Conservation (phyloP, 2,113 vertebrate species). For the Procapra przewalskii region DNA sequence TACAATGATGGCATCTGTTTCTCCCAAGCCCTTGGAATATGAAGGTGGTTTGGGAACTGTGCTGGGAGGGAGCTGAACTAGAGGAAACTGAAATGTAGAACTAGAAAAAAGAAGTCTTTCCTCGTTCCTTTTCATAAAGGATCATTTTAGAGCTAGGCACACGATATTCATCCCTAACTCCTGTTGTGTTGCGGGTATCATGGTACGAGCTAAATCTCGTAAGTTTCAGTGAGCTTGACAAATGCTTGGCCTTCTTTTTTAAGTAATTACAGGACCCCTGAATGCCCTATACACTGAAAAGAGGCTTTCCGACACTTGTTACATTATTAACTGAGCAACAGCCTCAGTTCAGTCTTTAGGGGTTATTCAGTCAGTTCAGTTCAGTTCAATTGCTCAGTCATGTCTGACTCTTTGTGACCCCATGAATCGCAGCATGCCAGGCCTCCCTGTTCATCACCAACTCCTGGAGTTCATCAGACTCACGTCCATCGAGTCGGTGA, state of each 20-base stretch:
- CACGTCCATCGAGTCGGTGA: too few relatives aligned
- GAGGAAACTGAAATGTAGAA: background rate
- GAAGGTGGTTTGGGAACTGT: background rate
- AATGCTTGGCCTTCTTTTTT: background rate
- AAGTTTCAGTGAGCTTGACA: background rate
- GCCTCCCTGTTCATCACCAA: too few relatives aligned
- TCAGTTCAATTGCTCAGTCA: too few relatives aligned
- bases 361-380: background rate
- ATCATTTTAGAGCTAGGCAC: background rate
- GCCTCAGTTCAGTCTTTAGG: background rate
- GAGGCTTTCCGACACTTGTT: background rate
- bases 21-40: background rate
- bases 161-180: background rate
- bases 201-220: background rate
- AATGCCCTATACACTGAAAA: background rate
- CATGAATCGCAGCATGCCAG: rapidly evolving
- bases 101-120: background rate
- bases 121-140: background rate
- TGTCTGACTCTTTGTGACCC: too few relatives aligned
- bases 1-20: background rate
- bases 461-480: rapidly evolving
- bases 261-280: background rate
- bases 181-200: background rate
- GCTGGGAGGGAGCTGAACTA: background rate
- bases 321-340: background rate